Evolutionary conservation across 2,797 vertebrate genomes (phyloP).

Genomic region (Percopsis omiscomaycus): DNA sequence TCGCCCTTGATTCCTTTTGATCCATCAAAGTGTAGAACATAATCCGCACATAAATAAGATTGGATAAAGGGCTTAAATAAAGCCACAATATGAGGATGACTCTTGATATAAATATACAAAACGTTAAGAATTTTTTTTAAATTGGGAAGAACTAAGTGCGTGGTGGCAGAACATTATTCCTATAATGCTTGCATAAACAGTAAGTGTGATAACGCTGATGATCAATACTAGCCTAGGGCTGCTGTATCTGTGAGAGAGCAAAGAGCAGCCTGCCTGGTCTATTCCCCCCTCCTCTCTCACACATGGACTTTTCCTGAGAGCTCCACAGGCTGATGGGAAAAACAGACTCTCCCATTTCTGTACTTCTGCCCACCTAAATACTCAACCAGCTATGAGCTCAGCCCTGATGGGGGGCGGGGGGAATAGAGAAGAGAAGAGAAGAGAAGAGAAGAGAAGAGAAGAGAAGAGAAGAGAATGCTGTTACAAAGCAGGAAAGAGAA

Average conservation of each 20-base stretch:
- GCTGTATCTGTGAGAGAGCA: constrained; percentile 4
- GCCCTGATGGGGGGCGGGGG: constrained; percentile 27
- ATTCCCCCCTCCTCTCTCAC: constrained; percentile 24
- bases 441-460: constrained; percentile 7
- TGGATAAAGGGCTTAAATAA: neutral
- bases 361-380: constrained; percentile 59
- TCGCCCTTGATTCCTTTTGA: neutral
- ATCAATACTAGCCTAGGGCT: too few relatives aligned
- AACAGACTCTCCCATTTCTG: constrained; percentile 61
- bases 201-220: too few relatives aligned
- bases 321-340: constrained; percentile 62
- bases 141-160: too few relatives aligned
- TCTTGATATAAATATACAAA: too few relatives aligned
- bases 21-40: constrained; percentile 1
- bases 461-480: neutral
- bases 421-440: neutral
- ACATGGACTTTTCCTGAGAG: constrained; percentile 38
- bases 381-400: constrained; percentile 67
- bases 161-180: too few relatives aligned
- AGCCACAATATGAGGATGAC: too few relatives aligned
- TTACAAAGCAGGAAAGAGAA: neutral
- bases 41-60: neutral
- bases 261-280: neutral
- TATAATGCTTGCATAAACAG: too few relatives aligned
- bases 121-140: too few relatives aligned